Evolutionary conservation across 2,888 invertebrate genomes (phyloP).

Genomic region (Meteorus colon): DNA sequence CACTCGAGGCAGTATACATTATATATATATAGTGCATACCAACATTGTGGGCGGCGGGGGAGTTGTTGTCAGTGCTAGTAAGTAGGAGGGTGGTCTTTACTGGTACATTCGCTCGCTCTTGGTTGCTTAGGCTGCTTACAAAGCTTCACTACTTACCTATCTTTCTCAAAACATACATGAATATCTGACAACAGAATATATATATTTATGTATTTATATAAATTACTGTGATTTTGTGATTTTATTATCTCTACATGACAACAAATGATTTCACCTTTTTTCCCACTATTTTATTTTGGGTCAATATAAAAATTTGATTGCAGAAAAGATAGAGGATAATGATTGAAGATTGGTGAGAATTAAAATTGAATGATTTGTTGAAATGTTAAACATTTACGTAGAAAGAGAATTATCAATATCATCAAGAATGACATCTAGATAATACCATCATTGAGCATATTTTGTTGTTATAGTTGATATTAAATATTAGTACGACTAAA

Average conservation of each 20-base stretch:
- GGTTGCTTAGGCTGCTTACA: conserved; percentile 19
- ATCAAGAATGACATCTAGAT: too few relatives aligned
- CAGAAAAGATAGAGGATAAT: neutral
- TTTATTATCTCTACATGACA: neutral
- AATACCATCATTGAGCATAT: too few relatives aligned
- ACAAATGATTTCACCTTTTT: neutral
- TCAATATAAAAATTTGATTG: neutral
- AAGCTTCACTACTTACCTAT: conserved; percentile 8
- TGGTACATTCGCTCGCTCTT: conserved; percentile 9
- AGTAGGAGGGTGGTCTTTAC: conserved; percentile 5
- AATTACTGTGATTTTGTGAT: neutral
- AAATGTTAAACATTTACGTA: too few relatives aligned
- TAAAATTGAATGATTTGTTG: too few relatives aligned
- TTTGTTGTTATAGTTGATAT: too few relatives aligned
- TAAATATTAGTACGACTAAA: too few relatives aligned
- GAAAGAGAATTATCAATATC: too few relatives aligned
- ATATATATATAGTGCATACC: conserved; percentile 24
- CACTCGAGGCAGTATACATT: conserved; percentile 53
- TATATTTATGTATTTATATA: neutral
- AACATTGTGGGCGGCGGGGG: neutral
- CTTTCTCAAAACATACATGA: conserved; percentile 28
- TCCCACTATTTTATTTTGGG: neutral
- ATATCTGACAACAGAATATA: neutral
- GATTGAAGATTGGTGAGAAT: too few relatives aligned
- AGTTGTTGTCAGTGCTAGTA: neutral